Evolutionary conservation across 2,888 invertebrate genomes (phyloP).

Genomic region (Sacculina carcini): DNA sequence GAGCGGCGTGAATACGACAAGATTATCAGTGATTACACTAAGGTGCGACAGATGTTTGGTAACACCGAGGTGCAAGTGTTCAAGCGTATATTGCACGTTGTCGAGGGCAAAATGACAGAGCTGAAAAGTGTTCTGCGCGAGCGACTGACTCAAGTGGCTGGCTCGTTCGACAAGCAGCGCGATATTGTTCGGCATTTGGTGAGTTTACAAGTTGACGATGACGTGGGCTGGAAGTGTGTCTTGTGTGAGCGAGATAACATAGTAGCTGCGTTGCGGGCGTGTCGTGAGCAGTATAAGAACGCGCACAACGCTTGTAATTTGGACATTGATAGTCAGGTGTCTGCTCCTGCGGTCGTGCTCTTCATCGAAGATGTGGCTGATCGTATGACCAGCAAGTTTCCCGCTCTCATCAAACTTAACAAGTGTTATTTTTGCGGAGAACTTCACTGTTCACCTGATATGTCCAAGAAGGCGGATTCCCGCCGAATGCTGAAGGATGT

Average conservation of each 20-base stretch:
- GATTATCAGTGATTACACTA: slow-evolving; percentile 86
- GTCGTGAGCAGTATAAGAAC: slow-evolving; percentile 22
- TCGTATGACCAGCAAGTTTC: slow-evolving; percentile 44
- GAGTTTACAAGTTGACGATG: slow-evolving; percentile 47
- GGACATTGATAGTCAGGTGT: slow-evolving; percentile 11
- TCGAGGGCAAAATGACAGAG: slow-evolving; percentile 58
- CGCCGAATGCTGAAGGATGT: slow-evolving; percentile 51
- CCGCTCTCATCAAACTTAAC: slow-evolving; percentile 85
- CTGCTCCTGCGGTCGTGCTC: slow-evolving; percentile 36
- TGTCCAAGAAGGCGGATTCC: slow-evolving; percentile 43
- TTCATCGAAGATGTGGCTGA: slow-evolving; percentile 56
- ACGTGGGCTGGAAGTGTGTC: slow-evolving; percentile 92
- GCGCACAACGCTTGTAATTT: background rate
- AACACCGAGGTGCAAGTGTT: slow-evolving; percentile 72
- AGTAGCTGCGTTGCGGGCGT: slow-evolving; percentile 33
- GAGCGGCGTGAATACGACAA: slow-evolving; percentile 83
- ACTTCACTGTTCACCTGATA: slow-evolving; percentile 41
- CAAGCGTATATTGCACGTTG: slow-evolving; percentile 63
- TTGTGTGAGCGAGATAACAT: slow-evolving; percentile 55
- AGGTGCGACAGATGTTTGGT: slow-evolving; percentile 83
- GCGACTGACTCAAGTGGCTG: slow-evolving; percentile 58
- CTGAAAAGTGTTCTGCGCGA: slow-evolving; percentile 52
- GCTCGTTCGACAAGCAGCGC: slow-evolving; percentile 78
- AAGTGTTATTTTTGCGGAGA: slow-evolving; percentile 79
- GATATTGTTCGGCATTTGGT: slow-evolving; percentile 59